Conservation (phyloP, 2,113 vertebrate genomes). For the Catharus fuscescens region DNA sequence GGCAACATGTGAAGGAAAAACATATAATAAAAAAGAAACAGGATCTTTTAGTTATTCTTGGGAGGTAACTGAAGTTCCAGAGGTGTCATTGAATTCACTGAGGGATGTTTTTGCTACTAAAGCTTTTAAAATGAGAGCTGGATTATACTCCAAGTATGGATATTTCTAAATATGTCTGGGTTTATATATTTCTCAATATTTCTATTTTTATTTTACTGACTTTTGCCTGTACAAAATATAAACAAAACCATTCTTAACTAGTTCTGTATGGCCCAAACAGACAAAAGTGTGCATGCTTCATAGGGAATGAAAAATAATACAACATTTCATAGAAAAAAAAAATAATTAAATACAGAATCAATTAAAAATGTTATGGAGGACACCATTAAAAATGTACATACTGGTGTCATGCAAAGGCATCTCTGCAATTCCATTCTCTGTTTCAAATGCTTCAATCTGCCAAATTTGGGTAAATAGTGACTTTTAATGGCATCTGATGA, state of each 20-base stretch:
- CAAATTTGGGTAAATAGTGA: not conserved
- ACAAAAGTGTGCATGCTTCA: not conserved
- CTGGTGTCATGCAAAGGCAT: not conserved
- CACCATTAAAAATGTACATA: not conserved
- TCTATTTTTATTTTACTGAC: conserved; percentile 46
- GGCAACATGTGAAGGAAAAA: not conserved
- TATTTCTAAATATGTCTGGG: conserved; percentile 31
- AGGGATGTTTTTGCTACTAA: not conserved
- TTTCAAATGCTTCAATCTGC: not conserved
- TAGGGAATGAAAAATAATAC: not conserved
- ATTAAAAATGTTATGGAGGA: not conserved
- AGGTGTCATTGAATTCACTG: not conserved
- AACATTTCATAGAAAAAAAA: not conserved
- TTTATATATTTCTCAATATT: conserved; percentile 51
- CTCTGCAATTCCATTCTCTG: not conserved
- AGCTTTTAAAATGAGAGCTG: not conserved
- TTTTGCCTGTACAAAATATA: conserved; percentile 16
- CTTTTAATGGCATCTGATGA: not conserved
- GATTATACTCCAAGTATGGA: not conserved
- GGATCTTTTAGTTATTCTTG: not conserved
- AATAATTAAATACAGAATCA: not conserved
- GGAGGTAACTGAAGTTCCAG: not conserved
- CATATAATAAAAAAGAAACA: not conserved
- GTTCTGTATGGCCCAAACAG: not conserved
- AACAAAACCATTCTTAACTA: not conserved